Evolutionary conservation across 2,888 invertebrate species (phyloP).

Genomic region (Nephrotoma guestfalica): DNA sequence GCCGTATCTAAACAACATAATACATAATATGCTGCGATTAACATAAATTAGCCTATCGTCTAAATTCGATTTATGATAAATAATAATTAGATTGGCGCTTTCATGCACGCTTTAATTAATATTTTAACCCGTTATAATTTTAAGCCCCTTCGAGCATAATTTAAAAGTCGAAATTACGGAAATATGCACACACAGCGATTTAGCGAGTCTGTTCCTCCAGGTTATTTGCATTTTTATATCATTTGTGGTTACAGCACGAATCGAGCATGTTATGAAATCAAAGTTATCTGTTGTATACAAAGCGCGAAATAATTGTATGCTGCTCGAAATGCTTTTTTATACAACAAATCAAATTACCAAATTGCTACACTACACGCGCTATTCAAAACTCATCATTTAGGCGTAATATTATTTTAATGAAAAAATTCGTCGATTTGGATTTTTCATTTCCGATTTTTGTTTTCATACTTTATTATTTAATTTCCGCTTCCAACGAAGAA

Average conservation of each 20-base stretch:
- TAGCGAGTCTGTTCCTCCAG: background rate
- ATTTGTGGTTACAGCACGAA: background rate
- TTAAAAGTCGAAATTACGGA: background rate
- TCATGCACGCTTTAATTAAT: background rate
- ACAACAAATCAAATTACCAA: background rate
- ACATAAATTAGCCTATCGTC: background rate
- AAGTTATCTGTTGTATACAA: background rate
- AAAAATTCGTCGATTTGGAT: background rate
- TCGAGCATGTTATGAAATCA: background rate
- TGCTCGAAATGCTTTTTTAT: background rate
- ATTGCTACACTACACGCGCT: background rate
- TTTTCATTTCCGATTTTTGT: background rate
- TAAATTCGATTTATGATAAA: background rate
- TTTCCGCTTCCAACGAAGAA: background rate
- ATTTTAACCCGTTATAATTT: background rate
- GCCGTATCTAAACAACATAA: background rate
- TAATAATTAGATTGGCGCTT: background rate
- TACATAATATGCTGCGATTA: background rate
- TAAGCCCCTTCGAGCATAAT: background rate
- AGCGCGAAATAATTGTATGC: background rate
- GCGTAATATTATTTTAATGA: background rate
- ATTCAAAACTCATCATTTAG: background rate
- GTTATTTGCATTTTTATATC: background rate
- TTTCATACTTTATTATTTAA: background rate
- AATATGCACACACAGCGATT: background rate